Base-by-base conservation (phyloP, 2,888 invertebrate species). In the Chalcosyrphus nemorum region DNA sequence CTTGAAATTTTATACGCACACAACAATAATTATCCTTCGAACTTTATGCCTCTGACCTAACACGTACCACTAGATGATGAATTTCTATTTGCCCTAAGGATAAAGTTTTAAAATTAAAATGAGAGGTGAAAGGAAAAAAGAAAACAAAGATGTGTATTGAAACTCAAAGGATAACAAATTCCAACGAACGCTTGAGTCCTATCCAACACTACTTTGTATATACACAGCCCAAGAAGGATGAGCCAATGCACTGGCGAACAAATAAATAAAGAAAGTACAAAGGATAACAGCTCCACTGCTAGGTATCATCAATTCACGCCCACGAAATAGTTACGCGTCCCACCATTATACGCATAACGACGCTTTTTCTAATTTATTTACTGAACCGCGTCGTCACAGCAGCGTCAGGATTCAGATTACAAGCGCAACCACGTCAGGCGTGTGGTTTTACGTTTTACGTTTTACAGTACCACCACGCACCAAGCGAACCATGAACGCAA, bases 81-180 rank as follows among this genome's bases (percentile, higher is more conserved):
- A 52, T 50, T 50, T 68, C 47, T n/a, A 43, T 52, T 7, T 38
- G 19, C 19, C n/a, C n/a, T 0, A 13, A 19, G 9, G 43, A 68
- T 41, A 61, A 72, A 52, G 29, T 41, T 56, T 56, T 35, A 56
- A 54, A 56, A 56, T 56, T 56, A 19, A 56, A 56, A 56, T 52
- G 41, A 59, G 56, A 15, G 35, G 63, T 13, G n/a, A n/a, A n/a
- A n/a, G n/a, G n/a, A 7, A 19, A 6, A 32, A 32, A 15, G 6
- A 17, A 43, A 7, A 13, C 4, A 32, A 45, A 45, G 9, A 52
- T 35, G 0, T 19, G n/a, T 13, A 3, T n/a, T 15, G 24, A 19
- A 56, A 56, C 47, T 74, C 65, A 75, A 75, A 75, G 65, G 65
- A 65, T 75, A 65, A 65, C 56, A 61, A 61, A 72, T 61, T 59